These are phyloP conservation scores for Exaiptasia diaphana DNA, from an alignment of 64 coral and sea anemone genomes.

Conservation along the genomic window DNA sequence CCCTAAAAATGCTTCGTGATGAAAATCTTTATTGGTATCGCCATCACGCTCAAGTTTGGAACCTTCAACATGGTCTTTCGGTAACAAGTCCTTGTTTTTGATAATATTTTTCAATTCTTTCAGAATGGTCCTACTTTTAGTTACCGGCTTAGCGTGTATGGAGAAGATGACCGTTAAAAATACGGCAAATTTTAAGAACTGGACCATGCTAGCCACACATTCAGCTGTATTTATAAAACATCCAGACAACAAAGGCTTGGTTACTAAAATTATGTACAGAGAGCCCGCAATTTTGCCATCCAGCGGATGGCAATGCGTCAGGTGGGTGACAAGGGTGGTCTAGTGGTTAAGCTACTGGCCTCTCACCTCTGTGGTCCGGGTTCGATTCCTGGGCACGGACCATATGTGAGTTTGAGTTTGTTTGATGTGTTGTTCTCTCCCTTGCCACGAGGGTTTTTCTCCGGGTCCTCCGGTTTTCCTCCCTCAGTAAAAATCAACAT, in stretches of 20 bases:
- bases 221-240: neutral
- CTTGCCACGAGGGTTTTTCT: too few relatives aligned
- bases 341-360: too few relatives aligned
- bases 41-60: constrained; percentile 89
- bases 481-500: too few relatives aligned
- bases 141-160: constrained; percentile 57
- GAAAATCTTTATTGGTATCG: constrained; percentile 86
- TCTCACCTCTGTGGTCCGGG: too few relatives aligned
- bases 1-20: constrained; percentile 95
- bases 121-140: constrained; percentile 40
- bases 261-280: too few relatives aligned
- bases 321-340: too few relatives aligned
- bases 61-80: constrained; percentile 79
- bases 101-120: constrained; percentile 28
- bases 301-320: too few relatives aligned
- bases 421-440: too few relatives aligned
- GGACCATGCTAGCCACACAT: neutral
- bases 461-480: too few relatives aligned
- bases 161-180: neutral
- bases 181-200: neutral
- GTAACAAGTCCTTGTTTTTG: constrained; percentile 71
- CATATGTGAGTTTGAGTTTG: too few relatives aligned
- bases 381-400: too few relatives aligned
- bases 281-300: too few relatives aligned
- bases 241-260: constrained; percentile 33